Percentiles rank a stretch among this genome's conserved stretches.
phyloP scores from a whole-genome alignment of 2,797 vertebrate species.

The Gymnothorax javanicus region DNA sequence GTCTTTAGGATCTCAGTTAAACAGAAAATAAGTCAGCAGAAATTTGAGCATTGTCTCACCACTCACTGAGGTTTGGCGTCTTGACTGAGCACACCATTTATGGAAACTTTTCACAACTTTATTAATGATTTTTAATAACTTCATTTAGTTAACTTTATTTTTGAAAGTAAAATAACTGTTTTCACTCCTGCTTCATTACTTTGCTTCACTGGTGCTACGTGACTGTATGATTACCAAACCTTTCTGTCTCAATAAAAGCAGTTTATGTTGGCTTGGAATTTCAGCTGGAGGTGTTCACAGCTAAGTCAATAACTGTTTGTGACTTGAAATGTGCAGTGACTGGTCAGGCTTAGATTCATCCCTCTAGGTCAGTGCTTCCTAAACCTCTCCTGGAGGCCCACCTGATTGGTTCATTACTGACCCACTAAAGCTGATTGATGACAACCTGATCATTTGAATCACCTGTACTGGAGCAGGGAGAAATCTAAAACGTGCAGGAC shows the following conservation, averaged over 20 bases:
- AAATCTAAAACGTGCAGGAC: too few relatives aligned
- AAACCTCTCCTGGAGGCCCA: too few relatives aligned
- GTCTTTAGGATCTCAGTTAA: neutral
- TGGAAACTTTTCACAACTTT: neutral
- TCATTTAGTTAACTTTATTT: neutral
- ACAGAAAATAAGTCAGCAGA: neutral
- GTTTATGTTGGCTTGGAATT: neutral
- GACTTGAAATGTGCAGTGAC: too few relatives aligned
- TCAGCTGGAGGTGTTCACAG: neutral
- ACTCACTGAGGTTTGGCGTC: neutral
- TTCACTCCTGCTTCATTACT: neutral
- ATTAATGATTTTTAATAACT: too few relatives aligned
- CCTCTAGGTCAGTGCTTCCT: neutral
- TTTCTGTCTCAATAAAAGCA: neutral
- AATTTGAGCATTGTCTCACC: neutral
- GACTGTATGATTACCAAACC: neutral
- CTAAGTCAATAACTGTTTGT: neutral
- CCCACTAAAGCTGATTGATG: too few relatives aligned
- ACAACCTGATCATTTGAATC: too few relatives aligned
- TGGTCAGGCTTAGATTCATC: neutral
- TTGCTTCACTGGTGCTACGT: neutral
- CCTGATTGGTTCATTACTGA: too few relatives aligned
- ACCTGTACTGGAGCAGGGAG: too few relatives aligned
- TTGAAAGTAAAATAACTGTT: neutral
- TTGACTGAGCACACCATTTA: neutral